Evolutionary conservation across 2,888 invertebrate species (phyloP).

Genomic region (Stegana nigrithorax): DNA sequence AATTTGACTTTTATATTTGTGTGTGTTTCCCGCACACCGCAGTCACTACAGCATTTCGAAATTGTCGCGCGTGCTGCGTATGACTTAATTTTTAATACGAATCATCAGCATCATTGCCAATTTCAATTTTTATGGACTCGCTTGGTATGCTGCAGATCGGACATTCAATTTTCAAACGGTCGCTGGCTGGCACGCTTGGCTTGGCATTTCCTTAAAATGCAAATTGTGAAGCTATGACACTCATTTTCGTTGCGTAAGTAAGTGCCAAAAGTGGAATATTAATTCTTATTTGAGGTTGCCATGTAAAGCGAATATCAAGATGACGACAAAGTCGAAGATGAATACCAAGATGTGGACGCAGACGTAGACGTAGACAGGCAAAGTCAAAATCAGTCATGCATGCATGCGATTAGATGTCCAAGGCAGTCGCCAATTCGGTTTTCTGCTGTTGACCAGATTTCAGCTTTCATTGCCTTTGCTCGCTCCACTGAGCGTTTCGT

Average conservation of each 20-base stretch:
- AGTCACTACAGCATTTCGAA: no score
- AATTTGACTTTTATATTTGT: not conserved
- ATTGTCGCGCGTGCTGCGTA: no score
- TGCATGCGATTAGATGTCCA: slow-evolving; percentile 32
- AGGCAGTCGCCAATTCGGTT: slow-evolving; percentile 29
- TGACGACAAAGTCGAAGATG: not conserved
- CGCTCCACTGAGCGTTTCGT: slow-evolving; percentile 7
- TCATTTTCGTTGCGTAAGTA: slow-evolving; percentile 55
- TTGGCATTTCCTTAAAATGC: slow-evolving; percentile 45
- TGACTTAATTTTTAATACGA: no score
- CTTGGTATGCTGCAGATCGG: no score
- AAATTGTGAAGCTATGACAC: slow-evolving; percentile 47
- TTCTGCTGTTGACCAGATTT: not conserved
- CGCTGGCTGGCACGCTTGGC: no score
- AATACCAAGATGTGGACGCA: not conserved
- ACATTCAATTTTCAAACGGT: no score
- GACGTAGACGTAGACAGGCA: not conserved
- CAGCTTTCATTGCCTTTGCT: not conserved
- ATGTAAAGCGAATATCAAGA: slow-evolving; percentile 29
- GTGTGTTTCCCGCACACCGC: not conserved
- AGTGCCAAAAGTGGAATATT: slow-evolving; percentile 61
- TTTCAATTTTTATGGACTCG: no score
- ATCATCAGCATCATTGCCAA: no score
- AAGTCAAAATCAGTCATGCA: slow-evolving; percentile 20
- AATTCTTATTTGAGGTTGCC: slow-evolving; percentile 43